A percentile compares a stretch with the other conserved stretches of the same genome.
These are phyloP conservation scores for Laticauda laticaudata DNA, from an alignment of 2,113 vertebrate genomes.

Conservation along the genomic window DNA sequence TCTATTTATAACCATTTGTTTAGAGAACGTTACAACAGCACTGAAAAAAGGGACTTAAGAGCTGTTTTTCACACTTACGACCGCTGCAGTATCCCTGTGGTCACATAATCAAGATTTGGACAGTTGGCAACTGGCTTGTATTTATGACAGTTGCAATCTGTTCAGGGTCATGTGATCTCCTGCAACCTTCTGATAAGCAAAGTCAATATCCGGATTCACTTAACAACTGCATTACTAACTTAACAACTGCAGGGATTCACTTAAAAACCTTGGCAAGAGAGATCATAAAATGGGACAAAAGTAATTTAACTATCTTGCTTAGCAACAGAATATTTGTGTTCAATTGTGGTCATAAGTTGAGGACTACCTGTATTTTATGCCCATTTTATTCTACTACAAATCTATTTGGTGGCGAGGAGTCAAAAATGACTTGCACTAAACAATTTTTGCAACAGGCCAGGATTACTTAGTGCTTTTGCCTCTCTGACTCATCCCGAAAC, in stretches of 20 bases:
- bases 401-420: neutral
- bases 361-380: neutral
- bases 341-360: neutral
- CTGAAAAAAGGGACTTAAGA: neutral
- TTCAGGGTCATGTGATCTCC: neutral
- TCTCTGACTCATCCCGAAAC: neutral
- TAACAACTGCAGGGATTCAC: neutral
- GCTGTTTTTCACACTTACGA: neutral
- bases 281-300: neutral
- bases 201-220: too few relatives aligned
- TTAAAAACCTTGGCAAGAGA: neutral
- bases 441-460: neutral
- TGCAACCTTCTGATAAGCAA: neutral
- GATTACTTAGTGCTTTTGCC: neutral
- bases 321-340: neutral
- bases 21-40: neutral
- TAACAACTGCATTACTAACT: too few relatives aligned
- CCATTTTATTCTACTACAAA: neutral
- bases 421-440: neutral
- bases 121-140: neutral
- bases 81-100: neutral
- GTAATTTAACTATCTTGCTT: neutral
- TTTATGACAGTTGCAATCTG: neutral
- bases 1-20: neutral
- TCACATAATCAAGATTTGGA: neutral